phyloP scores from a whole-genome alignment of 2,888 invertebrate species.

The Tetheella fluctuosa region DNA sequence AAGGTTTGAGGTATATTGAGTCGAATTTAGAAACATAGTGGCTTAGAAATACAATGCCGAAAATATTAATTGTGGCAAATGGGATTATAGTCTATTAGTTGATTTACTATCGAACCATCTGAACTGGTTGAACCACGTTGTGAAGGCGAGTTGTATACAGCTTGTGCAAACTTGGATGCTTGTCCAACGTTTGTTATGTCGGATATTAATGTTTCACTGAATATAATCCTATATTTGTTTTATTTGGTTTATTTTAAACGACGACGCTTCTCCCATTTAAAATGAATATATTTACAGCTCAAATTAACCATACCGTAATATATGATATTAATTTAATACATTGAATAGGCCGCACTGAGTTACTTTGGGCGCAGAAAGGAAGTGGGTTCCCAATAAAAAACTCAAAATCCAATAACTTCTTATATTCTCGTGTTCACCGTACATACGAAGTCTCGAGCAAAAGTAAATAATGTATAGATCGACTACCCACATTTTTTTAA shows the following conservation, averaged over 20 bases:
- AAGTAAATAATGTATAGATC: too few relatives aligned
- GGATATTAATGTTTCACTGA: conserved; percentile 75
- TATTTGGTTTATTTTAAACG: conserved; percentile 75
- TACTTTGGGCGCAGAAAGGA: too few relatives aligned
- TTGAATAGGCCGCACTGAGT: too few relatives aligned
- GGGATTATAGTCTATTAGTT: conserved; percentile 73
- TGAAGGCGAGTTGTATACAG: conserved; percentile 56
- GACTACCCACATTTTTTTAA: too few relatives aligned
- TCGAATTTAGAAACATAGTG: conserved; percentile 69
- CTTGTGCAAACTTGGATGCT: conserved; percentile 63
- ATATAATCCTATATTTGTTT: conserved; percentile 84
- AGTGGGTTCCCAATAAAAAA: too few relatives aligned
- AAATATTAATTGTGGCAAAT: conserved; percentile 63
- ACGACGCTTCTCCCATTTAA: conserved; percentile 34
- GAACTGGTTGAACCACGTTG: conserved; percentile 39
- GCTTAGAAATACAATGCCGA: conserved; percentile 67
- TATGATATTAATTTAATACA: background rate
- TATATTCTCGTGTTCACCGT: too few relatives aligned
- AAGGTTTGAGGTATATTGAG: conserved; percentile 72
- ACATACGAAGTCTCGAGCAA: too few relatives aligned
- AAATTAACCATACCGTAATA: background rate
- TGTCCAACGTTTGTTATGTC: conserved; percentile 64
- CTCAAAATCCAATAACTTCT: too few relatives aligned
- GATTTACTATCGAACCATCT: conserved; percentile 53
- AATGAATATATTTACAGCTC: background rate